phyloP scores from a whole-genome alignment of 2,797 vertebrate species.

The Uromys caudimaculatus region DNA sequence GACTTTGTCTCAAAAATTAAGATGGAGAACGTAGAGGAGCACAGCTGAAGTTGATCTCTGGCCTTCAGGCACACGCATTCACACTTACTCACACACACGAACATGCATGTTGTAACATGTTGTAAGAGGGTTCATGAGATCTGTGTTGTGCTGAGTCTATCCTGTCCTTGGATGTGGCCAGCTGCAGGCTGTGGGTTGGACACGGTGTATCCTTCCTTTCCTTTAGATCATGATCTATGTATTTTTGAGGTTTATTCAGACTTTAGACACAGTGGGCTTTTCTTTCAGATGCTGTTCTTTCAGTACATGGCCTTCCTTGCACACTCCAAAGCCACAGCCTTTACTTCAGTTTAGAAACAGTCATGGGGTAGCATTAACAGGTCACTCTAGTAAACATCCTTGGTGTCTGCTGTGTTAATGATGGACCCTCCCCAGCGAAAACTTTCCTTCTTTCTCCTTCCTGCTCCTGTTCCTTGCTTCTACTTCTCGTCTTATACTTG shows the following conservation, averaged over 20 bases:
- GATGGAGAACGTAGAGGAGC: neutral
- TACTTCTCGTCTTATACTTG: neutral
- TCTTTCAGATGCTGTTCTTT: neutral
- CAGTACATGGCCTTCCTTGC: neutral
- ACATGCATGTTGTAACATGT: no score
- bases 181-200: neutral
- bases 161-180: neutral
- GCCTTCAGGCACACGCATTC: rapidly evolving
- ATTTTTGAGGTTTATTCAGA: neutral
- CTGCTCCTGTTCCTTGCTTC: neutral
- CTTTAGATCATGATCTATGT: neutral
- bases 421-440: neutral
- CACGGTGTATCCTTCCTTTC: neutral
- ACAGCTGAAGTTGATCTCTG: neutral
- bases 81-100: rapidly evolving
- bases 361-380: neutral
- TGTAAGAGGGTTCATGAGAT: neutral
- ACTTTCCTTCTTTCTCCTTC: neutral
- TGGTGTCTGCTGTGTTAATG: neutral
- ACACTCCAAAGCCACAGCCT: neutral
- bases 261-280: neutral
- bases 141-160: neutral
- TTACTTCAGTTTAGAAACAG: neutral
- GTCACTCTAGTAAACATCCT: neutral
- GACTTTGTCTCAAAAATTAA: neutral